Percentiles rank a stretch among this genome's conserved stretches.
Evolutionary conservation across 2,797 vertebrate species (phyloP).

Genomic region (Erethizon dorsatum): DNA sequence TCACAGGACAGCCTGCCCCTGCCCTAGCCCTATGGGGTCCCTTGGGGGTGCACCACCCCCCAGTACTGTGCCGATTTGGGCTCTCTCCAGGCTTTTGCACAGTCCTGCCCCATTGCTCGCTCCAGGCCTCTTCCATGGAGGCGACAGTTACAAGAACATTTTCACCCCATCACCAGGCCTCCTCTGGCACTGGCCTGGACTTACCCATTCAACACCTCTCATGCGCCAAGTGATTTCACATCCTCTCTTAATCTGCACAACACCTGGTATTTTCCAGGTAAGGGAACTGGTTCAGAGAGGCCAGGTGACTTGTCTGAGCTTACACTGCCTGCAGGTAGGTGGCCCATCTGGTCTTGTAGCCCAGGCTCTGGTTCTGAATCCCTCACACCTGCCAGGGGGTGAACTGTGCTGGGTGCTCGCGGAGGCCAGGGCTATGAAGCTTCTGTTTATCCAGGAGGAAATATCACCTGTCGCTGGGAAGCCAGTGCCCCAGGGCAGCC

Average conservation of each 20-base stretch:
- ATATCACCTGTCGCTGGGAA: neutral
- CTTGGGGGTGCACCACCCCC: neutral
- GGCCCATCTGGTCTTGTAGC: neutral
- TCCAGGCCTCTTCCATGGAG: neutral
- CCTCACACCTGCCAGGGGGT: neutral
- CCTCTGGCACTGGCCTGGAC: neutral
- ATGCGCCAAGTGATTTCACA: neutral
- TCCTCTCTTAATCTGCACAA: constrained; percentile 19
- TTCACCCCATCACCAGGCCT: neutral
- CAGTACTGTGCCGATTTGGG: neutral
- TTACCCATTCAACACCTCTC: neutral
- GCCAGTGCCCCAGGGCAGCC: constrained; percentile 44
- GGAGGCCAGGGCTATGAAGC: neutral
- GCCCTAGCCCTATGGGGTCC: too few relatives aligned
- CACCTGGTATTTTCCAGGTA: neutral
- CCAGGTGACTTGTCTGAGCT: constrained; percentile 19
- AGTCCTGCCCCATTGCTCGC: neutral
- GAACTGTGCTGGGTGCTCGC: neutral
- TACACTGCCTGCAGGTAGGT: neutral
- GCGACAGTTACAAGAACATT: neutral
- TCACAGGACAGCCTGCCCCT: neutral
- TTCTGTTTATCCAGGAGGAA: constrained; percentile 72
- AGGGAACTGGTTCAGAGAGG: constrained; percentile 40
- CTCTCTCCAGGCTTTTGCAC: neutral
- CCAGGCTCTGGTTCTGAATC: neutral